A percentile compares a stretch with the other conserved stretches of the same genome.
Evolutionary conservation across 2,888 invertebrate genomes (phyloP).

Genomic region (Disparrhopalites patrizii): DNA sequence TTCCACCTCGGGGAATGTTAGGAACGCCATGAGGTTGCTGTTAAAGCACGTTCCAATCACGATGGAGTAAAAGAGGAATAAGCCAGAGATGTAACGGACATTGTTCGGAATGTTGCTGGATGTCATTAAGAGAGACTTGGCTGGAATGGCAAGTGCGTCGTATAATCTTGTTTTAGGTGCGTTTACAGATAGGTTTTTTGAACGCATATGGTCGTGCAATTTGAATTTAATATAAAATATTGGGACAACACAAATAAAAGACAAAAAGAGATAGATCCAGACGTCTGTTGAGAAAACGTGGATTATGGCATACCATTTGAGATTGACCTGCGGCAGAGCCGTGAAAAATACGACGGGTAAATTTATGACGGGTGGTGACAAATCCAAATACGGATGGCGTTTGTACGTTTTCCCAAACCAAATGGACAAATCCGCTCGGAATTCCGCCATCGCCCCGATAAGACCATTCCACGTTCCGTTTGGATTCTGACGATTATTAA

Average conservation of each 20-base stretch:
- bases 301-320: conserved; percentile 6
- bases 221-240: not conserved
- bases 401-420: not conserved
- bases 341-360: not conserved
- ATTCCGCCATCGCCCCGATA: not conserved
- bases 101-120: not conserved
- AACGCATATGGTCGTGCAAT: no score
- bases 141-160: no score
- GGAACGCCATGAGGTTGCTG: not conserved
- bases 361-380: not conserved
- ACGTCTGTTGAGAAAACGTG: not conserved
- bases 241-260: not conserved
- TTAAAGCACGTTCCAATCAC: not conserved
- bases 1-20: not conserved
- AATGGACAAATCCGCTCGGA: not conserved
- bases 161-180: not conserved
- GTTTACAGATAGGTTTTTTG: no score
- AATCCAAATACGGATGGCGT: not conserved
- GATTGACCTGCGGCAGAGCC: not conserved
- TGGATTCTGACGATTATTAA: not conserved
- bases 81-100: not conserved
- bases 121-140: no score
- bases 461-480: conserved; percentile 2
- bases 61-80: conserved; percentile 11
- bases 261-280: not conserved